A percentile compares a stretch with the other conserved stretches of the same genome.
Conservation (phyloP, 2,797 vertebrate genomes). For the Peromyscus attwateri region DNA sequence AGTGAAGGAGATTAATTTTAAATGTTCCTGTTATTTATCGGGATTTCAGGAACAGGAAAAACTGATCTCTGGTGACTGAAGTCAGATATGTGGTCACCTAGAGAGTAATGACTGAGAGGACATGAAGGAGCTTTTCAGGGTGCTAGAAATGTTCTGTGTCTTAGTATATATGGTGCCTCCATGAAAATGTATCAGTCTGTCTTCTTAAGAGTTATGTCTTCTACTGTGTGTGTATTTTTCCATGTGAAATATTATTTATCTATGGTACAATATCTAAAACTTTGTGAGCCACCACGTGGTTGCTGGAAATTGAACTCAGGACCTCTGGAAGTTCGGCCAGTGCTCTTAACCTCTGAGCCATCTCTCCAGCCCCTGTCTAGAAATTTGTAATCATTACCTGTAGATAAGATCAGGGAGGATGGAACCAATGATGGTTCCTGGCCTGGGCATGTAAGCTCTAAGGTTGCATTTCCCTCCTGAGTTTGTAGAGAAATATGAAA, state of each 20-base stretch:
- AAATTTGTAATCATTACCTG: not conserved
- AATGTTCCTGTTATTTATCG: not conserved
- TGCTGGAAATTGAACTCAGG: no score
- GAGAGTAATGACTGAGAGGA: not conserved
- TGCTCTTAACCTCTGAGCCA: no score
- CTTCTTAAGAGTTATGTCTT: not conserved
- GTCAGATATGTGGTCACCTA: not conserved
- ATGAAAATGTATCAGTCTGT: constrained; percentile 6
- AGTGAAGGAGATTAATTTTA: constrained; percentile 22
- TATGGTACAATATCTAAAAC: not conserved
- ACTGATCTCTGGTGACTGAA: not conserved
- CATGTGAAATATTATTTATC: not conserved
- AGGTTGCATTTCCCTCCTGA: not conserved
- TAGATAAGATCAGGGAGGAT: not conserved
- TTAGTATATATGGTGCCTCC: constrained; percentile 8
- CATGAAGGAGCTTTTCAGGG: not conserved
- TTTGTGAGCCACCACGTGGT: no score
- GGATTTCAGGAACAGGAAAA: constrained; percentile 31
- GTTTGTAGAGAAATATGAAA: not conserved
- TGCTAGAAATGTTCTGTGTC: not conserved
- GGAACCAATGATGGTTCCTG: not conserved
- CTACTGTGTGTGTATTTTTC: not conserved
- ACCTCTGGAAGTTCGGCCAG: no score
- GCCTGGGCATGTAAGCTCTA: not conserved
- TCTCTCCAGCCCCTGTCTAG: not conserved